phyloP scores from a whole-genome alignment of 1,140 invertebrate genomes.

The Monomorium pharaonis region DNA sequence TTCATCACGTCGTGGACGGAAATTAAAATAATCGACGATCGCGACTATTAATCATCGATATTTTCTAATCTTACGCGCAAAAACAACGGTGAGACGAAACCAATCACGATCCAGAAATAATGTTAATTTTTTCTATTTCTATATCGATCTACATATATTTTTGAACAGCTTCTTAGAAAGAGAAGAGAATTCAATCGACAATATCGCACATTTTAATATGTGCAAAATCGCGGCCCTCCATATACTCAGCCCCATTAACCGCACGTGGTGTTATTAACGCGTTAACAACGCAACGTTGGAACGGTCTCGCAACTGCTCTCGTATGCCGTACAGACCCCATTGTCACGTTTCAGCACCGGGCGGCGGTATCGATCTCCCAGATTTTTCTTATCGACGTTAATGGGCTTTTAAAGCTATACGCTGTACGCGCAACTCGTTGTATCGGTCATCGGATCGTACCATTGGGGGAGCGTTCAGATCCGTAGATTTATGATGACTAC shows the following conservation, averaged over 20 bases:
- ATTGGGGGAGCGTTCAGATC: slow-evolving; percentile 56
- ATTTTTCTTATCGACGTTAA: slow-evolving; percentile 61
- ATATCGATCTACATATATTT: slow-evolving; percentile 1
- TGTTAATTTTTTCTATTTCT: neutral
- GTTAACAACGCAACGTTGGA: slow-evolving; percentile 58
- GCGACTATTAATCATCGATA: neutral
- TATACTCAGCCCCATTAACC: slow-evolving; percentile 57
- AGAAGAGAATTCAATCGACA: neutral
- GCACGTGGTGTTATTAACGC: slow-evolving; percentile 53
- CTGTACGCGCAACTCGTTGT: slow-evolving; percentile 70
- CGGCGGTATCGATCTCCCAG: slow-evolving; percentile 30
- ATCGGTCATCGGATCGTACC: slow-evolving; percentile 56
- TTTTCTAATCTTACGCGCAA: neutral
- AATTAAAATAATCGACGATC: slow-evolving; percentile 42
- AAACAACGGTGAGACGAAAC: neutral
- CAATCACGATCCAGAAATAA: neutral
- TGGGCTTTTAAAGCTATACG: slow-evolving; percentile 38
- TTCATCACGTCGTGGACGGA: slow-evolving; percentile 24
- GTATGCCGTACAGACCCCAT: slow-evolving; percentile 10
- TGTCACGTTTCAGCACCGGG: slow-evolving; percentile 57
- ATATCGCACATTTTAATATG: neutral
- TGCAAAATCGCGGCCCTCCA: slow-evolving; percentile 25
- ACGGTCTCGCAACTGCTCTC: slow-evolving; percentile 37
- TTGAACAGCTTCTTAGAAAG: neutral
- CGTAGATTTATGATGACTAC: slow-evolving; percentile 70